Base-by-base conservation (phyloP, 2,113 vertebrate genomes). In the Perca fluviatilis region DNA sequence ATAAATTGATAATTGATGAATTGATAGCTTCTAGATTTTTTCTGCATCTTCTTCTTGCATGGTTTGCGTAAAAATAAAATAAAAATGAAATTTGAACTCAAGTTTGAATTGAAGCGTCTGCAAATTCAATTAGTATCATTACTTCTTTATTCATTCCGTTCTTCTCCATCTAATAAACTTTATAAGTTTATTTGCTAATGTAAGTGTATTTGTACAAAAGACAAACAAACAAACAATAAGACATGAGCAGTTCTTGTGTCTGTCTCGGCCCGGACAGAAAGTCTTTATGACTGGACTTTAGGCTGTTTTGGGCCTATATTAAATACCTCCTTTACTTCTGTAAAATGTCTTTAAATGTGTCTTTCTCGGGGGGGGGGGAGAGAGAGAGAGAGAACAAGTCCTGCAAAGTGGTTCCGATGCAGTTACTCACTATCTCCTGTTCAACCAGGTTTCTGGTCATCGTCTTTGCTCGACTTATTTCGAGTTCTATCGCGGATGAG, bases 171-270 rank as follows among this genome's bases (percentile, higher is more conserved):
- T 96, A 95, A 95, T 96, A 96, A 95, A 96, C 94, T 95, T 95
- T 93, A 86, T 94, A 94, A 94, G 94, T 95, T 93, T 95, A 95
- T 95, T 93, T 93, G 88, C 93, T 95, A 96, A 95, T 94, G 94
- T 96, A 92, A 94, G 94, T 96, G 94, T 94, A 94, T 95, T 95
- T 96, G 95, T 96, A 96, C 94, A 95, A 96, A 96, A 96, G 91
- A 96, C 93, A 94, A 92, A 94, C 92, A 93, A 95, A 94, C 92
- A 92, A 89, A 93, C 93, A 95, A 92, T 93, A 91, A 94, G 93
- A 93, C 94, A 93, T 84, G 88, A 92, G 91, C 90, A 94, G 94
- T 95, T 89, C 91, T 86, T 49, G 76, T 80, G 91, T 89, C 86
- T 87, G 92, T 80, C 85, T 75, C 73, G 92, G 86, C 82, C 90